These are phyloP conservation scores for Tachycineta bicolor DNA, from an alignment of 2,113 vertebrate species.

Conservation along the genomic window DNA sequence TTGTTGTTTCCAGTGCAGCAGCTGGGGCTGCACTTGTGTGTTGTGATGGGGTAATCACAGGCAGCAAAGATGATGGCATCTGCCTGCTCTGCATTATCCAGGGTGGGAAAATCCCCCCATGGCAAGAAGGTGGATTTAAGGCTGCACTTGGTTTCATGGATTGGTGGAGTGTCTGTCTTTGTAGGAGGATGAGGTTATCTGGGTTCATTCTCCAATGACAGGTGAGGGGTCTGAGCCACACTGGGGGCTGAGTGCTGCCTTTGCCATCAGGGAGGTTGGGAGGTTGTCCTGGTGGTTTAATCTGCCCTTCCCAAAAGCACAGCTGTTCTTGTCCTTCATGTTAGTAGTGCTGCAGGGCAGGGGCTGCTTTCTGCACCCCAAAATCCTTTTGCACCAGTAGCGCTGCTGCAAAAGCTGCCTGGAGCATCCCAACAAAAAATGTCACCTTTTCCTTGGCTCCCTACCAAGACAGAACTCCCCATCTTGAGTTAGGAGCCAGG, in stretches of 20 bases:
- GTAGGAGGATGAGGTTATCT: background rate
- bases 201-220: background rate
- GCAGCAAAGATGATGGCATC: background rate
- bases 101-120: background rate
- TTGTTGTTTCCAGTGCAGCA: background rate
- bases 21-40: fast-evolving
- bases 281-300: background rate
- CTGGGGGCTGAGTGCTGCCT: background rate
- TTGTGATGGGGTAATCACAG: background rate
- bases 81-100: fast-evolving
- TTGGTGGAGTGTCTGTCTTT: background rate
- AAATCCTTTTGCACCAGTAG: background rate
- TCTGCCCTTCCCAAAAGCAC: background rate
- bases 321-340: fast-evolving
- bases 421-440: background rate
- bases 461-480: background rate
- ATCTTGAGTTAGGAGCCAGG: fast-evolving
- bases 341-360: background rate
- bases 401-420: background rate
- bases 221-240: background rate
- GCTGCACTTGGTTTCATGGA: background rate
- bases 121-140: background rate
- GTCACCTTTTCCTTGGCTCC: background rate
- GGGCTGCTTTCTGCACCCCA: background rate
- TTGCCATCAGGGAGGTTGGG: background rate